Percentiles rank a stretch among this genome's conserved stretches.
Conservation (phyloP, 2,888 invertebrate genomes). For the Chaitophorus viminalis region DNA sequence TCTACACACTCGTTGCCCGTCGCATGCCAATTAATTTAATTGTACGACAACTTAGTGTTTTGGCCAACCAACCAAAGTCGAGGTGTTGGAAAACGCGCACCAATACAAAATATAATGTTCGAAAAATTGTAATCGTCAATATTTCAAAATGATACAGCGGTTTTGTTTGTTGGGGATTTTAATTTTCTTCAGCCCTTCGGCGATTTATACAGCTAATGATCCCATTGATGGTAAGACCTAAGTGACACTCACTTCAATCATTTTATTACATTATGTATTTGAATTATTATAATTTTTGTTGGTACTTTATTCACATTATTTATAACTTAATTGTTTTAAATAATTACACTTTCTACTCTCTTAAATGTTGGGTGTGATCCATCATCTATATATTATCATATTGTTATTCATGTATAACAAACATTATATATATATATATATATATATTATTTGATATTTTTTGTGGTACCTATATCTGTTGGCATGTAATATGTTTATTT, state of each 20-base stretch:
- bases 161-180: slow-evolving; percentile 37
- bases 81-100: background rate
- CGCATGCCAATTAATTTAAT: background rate
- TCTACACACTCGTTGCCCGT: background rate
- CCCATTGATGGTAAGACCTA: slow-evolving; percentile 27
- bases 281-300: too few species aligned
- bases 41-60: background rate
- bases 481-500: too few species aligned
- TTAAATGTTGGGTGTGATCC: too few species aligned
- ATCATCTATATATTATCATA: too few species aligned
- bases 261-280: background rate
- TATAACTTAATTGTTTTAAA: too few species aligned
- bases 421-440: too few species aligned
- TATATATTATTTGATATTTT: too few species aligned
- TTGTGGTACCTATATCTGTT: too few species aligned
- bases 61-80: background rate
- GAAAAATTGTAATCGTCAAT: slow-evolving; percentile 13
- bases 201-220: slow-evolving; percentile 13
- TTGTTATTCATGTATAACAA: too few species aligned
- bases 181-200: slow-evolving; percentile 1
- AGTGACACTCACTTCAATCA: background rate
- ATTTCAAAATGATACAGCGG: slow-evolving; percentile 48
- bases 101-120: slow-evolving; percentile 13
- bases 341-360: too few species aligned
- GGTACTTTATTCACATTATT: too few species aligned